Percentiles rank a stretch among this genome's conserved stretches.
Conservation (phyloP, 2,113 vertebrate species). For the Esox niger region DNA sequence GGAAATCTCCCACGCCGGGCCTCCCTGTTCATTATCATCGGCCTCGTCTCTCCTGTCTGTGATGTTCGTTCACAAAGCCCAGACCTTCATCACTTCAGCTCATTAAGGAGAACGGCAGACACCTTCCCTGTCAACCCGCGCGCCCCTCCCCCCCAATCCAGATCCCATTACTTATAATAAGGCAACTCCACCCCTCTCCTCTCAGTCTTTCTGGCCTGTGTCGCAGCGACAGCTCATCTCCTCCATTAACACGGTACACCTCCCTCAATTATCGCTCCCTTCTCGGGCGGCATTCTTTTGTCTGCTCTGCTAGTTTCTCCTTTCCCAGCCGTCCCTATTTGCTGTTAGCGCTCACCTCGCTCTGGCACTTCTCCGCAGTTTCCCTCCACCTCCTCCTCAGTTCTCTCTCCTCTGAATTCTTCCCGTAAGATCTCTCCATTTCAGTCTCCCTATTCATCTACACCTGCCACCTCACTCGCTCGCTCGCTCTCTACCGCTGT, state of each 20-base stretch:
- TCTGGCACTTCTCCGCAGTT: neutral
- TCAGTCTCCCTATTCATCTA: neutral
- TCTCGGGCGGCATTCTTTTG: neutral
- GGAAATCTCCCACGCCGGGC: conserved; percentile 10
- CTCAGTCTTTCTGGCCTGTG: neutral
- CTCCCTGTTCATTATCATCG: conserved; percentile 14
- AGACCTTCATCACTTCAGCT: conserved; percentile 31
- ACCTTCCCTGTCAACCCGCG: conserved; percentile 6
- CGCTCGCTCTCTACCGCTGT: neutral
- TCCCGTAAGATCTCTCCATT: neutral
- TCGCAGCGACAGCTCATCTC: neutral
- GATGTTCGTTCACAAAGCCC: neutral
- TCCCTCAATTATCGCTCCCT: neutral
- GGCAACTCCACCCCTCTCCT: neutral
- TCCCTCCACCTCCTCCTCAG: conserved; percentile 4
- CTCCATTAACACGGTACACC: neutral
- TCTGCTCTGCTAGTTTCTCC: neutral
- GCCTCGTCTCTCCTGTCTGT: neutral
- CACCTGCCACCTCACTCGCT: too few species aligned
- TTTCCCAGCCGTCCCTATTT: neutral
- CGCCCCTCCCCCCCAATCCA: neutral
- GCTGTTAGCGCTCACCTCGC: neutral
- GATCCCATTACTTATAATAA: conserved; percentile 14
- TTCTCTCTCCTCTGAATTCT: conserved; percentile 6
- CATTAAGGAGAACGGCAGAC: conserved; percentile 30